A percentile compares a stretch with the other conserved stretches of the same genome.
Conservation (phyloP, 53 echinoderm and acorn worm genomes). For the Luidia sarsii region DNA sequence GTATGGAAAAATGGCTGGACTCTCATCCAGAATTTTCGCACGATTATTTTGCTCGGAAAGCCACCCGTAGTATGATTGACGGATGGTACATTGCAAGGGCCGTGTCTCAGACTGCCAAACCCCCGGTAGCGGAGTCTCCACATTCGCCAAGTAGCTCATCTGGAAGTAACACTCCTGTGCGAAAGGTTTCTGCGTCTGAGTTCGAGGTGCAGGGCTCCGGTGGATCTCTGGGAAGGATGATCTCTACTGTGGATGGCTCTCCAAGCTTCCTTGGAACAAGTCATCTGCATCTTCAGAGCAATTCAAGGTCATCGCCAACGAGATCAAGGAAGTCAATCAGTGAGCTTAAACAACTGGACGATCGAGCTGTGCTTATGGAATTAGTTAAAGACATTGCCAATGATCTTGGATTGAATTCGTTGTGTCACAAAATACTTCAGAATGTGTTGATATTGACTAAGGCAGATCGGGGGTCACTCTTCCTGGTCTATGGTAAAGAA, state of each 20-base stretch:
- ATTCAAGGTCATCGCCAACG: conserved; percentile 77
- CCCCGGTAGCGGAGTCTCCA: conserved; percentile 88
- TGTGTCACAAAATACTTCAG: conserved; percentile 98
- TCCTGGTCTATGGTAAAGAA: conserved; percentile 93
- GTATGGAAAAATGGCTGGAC: conserved; percentile 94
- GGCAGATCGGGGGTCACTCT: conserved; percentile 94
- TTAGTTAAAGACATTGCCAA: conserved; percentile 97
- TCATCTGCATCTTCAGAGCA: conserved; percentile 76
- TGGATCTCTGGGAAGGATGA: conserved; percentile 91
- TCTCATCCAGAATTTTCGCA: conserved; percentile 91
- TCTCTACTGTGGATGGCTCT: conserved; percentile 93
- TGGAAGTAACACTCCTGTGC: conserved; percentile 95
- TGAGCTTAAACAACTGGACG: conserved; percentile 90
- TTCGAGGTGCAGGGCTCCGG: conserved; percentile 93
- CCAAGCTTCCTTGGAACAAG: conserved; percentile 91
- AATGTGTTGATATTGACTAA: conserved; percentile 93
- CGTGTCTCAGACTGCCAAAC: conserved; percentile 89
- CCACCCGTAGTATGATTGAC: conserved; percentile 95
- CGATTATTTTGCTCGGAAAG: conserved; percentile 98
- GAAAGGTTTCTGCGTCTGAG: conserved; percentile 97
- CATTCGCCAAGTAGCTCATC: conserved; percentile 96
- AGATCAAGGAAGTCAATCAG: conserved; percentile 90
- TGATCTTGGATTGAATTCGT: conserved; percentile 87
- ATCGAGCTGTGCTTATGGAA: conserved; percentile 93
- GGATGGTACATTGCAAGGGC: conserved; percentile 97